A percentile compares a stretch with the other conserved stretches of the same genome.
phyloP scores from a whole-genome alignment of 2,888 invertebrate species.

The Emmelina monodactyla region DNA sequence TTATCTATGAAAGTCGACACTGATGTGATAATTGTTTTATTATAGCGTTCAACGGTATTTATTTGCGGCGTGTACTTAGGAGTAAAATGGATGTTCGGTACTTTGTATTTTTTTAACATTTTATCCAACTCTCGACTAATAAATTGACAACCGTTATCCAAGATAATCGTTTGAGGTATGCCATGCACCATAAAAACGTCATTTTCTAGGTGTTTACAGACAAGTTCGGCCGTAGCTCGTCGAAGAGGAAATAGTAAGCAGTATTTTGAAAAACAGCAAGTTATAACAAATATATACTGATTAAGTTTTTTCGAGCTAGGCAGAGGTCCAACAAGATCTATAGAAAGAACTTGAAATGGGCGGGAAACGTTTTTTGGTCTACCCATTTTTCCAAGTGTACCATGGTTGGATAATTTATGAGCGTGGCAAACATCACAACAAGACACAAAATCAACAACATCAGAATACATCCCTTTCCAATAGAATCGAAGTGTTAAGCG shows the following conservation, averaged over 20 bases:
- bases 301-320: conserved; percentile 13
- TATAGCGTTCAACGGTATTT: conserved; percentile 5
- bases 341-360: conserved; percentile 17
- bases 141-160: conserved; percentile 6
- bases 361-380: conserved; percentile 15
- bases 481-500: conserved; percentile 12
- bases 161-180: conserved; percentile 2
- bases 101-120: conserved; percentile 5
- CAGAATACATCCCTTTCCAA: conserved; percentile 15
- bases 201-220: conserved; percentile 10
- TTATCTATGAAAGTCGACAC: conserved; percentile 14
- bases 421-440: conserved; percentile 12
- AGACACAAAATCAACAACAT: conserved; percentile 12
- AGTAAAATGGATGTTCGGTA: conserved; percentile 3
- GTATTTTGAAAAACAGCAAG: no score
- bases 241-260: conserved; percentile 14
- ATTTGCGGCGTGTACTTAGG: conserved; percentile 4
- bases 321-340: conserved; percentile 19
- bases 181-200: conserved; percentile 6
- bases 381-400: conserved; percentile 16
- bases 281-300: no score
- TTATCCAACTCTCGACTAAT: neutral
- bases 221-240: conserved; percentile 11
- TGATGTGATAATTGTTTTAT: conserved; percentile 14
- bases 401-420: conserved; percentile 10